A percentile compares a stretch with the other conserved stretches of the same genome.
These are phyloP conservation scores for Machimus atricapillus DNA, from an alignment of 2,888 invertebrate genomes.

Conservation along the genomic window DNA sequence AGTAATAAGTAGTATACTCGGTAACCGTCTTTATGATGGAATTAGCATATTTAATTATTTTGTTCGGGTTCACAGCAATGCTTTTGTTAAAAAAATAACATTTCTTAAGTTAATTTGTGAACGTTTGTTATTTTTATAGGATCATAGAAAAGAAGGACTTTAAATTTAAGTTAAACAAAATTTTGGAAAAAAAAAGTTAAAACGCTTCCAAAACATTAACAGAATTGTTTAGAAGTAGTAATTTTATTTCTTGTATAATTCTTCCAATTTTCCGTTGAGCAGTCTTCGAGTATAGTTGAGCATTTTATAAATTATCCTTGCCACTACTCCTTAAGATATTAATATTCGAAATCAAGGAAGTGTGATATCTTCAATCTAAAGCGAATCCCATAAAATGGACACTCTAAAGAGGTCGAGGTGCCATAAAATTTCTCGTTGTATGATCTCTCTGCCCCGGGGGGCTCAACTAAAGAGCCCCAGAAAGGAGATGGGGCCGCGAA, in stretches of 20 bases:
- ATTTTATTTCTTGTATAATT: not conserved
- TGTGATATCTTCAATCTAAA: constrained; percentile 31
- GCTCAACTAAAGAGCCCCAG: not conserved
- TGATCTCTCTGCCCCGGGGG: not conserved
- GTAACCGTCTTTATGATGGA: too few species aligned
- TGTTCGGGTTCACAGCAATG: too few species aligned
- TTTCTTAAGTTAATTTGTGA: too few species aligned
- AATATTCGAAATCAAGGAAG: constrained; percentile 20
- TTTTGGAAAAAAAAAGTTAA: too few species aligned
- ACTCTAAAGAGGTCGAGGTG: constrained; percentile 1
- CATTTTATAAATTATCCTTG: not conserved
- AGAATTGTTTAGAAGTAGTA: not conserved
- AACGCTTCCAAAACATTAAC: not conserved
- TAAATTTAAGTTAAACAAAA: too few species aligned
- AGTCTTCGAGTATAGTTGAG: not conserved
- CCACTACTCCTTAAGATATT: not conserved
- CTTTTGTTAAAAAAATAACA: too few species aligned
- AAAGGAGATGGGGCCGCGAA: not conserved
- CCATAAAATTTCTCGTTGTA: constrained; percentile 10
- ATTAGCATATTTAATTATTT: too few species aligned
- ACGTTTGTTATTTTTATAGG: too few species aligned
- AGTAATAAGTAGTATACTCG: too few species aligned
- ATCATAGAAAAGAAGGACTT: too few species aligned
- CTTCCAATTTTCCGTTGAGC: not conserved
- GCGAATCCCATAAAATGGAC: constrained; percentile 16